Conservation (phyloP, 2,888 invertebrate species). For the Trisateles emortualis region DNA sequence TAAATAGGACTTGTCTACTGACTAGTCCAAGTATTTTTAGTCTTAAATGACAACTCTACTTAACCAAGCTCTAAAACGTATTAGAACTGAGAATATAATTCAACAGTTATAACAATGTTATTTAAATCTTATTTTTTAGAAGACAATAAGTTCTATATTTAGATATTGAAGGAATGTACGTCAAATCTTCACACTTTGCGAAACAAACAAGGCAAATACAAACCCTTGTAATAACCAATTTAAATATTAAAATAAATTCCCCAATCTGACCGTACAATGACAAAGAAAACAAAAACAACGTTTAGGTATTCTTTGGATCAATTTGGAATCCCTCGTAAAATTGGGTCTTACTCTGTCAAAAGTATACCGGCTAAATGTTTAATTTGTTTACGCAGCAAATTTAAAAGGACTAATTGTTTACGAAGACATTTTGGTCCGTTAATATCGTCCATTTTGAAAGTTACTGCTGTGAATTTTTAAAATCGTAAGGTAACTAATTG, state of each 20-base stretch:
- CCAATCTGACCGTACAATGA: conserved; percentile 4
- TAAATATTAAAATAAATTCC: conserved; percentile 22
- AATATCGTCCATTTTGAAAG: neutral
- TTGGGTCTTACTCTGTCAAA: conserved; percentile 42
- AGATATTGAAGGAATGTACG: too few species aligned
- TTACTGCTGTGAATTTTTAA: neutral
- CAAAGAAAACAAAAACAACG: conserved; percentile 29
- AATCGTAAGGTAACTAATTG: neutral
- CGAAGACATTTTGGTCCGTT: conserved; percentile 20
- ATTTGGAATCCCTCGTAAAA: conserved; percentile 30
- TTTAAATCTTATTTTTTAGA: too few species aligned
- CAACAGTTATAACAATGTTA: too few species aligned
- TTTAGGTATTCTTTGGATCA: conserved; percentile 20
- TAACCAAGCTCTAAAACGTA: too few species aligned
- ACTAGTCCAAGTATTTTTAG: too few species aligned
- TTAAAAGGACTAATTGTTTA: conserved; percentile 35
- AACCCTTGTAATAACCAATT: conserved; percentile 24
- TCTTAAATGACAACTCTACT: too few species aligned
- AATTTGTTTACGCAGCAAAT: conserved; percentile 41
- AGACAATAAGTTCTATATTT: neutral
- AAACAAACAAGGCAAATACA: conserved; percentile 1
- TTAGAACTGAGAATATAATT: too few species aligned
- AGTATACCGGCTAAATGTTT: conserved; percentile 38
- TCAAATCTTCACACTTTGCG: neutral
- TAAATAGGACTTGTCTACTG: too few species aligned